These are phyloP conservation scores for Gambusia affinis DNA, from an alignment of 2,113 vertebrate genomes.

Conservation along the genomic window DNA sequence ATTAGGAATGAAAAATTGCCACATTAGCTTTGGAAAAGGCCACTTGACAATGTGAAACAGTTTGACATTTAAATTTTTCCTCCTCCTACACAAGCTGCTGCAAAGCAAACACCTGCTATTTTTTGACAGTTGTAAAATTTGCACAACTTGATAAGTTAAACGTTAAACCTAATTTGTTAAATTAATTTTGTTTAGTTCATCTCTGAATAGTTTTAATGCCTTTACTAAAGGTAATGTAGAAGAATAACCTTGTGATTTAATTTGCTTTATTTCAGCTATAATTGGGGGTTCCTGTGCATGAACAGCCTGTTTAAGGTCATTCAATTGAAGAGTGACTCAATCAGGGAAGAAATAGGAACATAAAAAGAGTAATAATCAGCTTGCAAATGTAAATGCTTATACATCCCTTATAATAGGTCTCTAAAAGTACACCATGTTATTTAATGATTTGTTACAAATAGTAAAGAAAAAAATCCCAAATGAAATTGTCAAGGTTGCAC, in stretches of 20 bases:
- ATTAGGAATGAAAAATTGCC: slow-evolving; percentile 2
- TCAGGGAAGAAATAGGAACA: not conserved
- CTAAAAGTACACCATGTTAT: not conserved
- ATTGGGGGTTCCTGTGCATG: not conserved
- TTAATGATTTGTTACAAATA: not conserved
- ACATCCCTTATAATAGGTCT: not conserved
- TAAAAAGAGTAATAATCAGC: not conserved
- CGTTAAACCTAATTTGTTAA: not conserved
- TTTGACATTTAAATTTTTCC: slow-evolving; percentile 29
- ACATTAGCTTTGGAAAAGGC: slow-evolving; percentile 21
- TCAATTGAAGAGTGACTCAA: not conserved
- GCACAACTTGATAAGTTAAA: not conserved
- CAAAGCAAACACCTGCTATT: slow-evolving; percentile 10
- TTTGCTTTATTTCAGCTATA: not conserved
- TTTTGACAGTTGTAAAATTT: not conserved
- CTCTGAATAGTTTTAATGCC: not conserved
- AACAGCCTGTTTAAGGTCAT: not conserved
- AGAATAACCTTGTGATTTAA: not conserved
- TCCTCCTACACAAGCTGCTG: slow-evolving; percentile 1
- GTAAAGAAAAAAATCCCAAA: not conserved
- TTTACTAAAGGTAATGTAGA: not conserved
- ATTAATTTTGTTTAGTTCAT: not conserved
- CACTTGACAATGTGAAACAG: slow-evolving; percentile 27
- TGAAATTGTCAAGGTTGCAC: slow-evolving; percentile 37
- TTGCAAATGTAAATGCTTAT: no score